Evolutionary conservation across 2,113 vertebrate species (phyloP).

Genomic region (Loxodonta africana): DNA sequence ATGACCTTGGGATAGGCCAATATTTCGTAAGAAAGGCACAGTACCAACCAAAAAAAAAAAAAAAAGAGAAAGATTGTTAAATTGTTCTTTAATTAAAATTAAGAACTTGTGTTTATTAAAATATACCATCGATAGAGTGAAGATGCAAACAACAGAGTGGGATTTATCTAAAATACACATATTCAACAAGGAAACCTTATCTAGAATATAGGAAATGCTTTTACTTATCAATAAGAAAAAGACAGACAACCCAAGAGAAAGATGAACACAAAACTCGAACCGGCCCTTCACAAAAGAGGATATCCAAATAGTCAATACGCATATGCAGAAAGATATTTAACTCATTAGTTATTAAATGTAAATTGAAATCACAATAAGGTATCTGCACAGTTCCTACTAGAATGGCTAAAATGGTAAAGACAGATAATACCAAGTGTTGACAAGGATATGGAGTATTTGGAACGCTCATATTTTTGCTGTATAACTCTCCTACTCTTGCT

Average conservation of each 20-base stretch:
- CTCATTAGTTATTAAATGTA: slow-evolving; percentile 17
- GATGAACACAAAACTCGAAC: neutral
- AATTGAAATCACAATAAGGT: neutral
- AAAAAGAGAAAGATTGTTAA: neutral
- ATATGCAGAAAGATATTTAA: neutral
- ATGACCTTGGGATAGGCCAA: neutral
- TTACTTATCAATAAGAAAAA: slow-evolving; percentile 11
- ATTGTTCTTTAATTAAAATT: slow-evolving; percentile 35
- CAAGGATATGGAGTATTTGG: neutral
- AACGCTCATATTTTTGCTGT: neutral
- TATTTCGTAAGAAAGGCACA: neutral
- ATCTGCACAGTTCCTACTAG: neutral
- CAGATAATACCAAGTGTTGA: neutral
- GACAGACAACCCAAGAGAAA: neutral
- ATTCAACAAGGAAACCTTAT: neutral
- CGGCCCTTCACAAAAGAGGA: neutral
- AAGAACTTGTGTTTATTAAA: slow-evolving; percentile 21
- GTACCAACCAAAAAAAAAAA: neutral
- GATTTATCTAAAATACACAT: neutral
- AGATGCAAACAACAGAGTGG: neutral
- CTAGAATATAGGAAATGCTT: neutral
- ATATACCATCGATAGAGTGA: neutral
- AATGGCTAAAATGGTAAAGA: slow-evolving; percentile 4
- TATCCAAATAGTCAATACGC: neutral
- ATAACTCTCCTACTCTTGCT: neutral